Evolutionary conservation across 2,113 vertebrate genomes (phyloP).

Genomic region (Psilopsiagon aurifrons): DNA sequence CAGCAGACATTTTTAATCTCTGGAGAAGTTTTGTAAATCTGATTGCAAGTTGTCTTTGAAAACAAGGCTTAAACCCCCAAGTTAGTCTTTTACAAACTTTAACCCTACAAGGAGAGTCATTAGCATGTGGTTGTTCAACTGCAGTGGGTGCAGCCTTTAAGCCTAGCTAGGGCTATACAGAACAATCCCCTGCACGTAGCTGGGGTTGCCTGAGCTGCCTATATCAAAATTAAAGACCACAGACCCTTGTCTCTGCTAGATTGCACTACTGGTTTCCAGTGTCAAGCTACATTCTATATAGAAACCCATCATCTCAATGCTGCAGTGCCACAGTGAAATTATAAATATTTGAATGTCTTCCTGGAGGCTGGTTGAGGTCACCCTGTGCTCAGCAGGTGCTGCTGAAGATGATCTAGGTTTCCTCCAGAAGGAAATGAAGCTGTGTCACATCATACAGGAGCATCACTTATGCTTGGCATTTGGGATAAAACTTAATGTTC

Average conservation of each 20-base stretch:
- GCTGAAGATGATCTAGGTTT: background rate
- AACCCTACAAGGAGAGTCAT: background rate
- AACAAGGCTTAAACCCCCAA: background rate
- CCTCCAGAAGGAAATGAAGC: background rate
- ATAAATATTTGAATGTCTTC: background rate
- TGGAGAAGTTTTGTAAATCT: background rate
- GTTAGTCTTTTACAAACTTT: background rate
- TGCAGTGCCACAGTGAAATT: background rate
- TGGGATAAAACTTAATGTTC: conserved; percentile 21
- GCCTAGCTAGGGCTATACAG: background rate
- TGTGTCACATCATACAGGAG: background rate
- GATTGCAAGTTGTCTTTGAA: background rate
- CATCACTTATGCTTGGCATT: conserved; percentile 8
- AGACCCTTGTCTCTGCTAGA: background rate
- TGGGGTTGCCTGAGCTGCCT: background rate
- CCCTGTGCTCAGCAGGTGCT: background rate
- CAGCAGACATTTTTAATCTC: background rate
- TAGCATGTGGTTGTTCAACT: rapidly evolving
- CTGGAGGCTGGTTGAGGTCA: background rate
- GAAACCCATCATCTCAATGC: background rate
- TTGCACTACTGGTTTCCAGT: background rate
- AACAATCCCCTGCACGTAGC: background rate
- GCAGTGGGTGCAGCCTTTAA: background rate
- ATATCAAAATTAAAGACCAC: background rate
- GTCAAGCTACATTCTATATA: background rate